Evolutionary conservation across 2,797 vertebrate genomes (phyloP), one percentile per base, ranked within the genome.

Genomic region (Hippocampus kuda): DNA sequence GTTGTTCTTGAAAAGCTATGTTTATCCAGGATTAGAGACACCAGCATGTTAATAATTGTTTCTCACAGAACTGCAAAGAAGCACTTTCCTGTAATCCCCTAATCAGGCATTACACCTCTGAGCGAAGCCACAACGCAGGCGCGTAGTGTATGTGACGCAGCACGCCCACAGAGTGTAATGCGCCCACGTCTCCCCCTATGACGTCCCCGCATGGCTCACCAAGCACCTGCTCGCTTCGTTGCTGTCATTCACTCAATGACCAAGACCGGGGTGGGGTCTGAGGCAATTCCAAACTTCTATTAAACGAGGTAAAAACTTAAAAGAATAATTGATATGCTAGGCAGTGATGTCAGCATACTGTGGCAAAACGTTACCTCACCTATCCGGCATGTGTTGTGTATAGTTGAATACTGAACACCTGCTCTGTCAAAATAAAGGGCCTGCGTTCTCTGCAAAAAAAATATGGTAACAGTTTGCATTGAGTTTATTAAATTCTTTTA

Each of bases 41-140:
- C 91, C 90, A 91, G 91, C 91, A 92, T 92, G 90, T 92, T 93
- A 93, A 92, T 93, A 93, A 93, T 93, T 93, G 91, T 93, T 93
- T 91, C 91, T 91, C 88, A 89, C 89, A 92, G 91, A 93, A 93
- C 90, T 92, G 91, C 87, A 89, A 92, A 91, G 91, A 92, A 92
- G 90, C 89, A 91, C 90, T 91, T 92, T 91, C 88, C 91, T 92
- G 90, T 92, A 93, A 93, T 92, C 91, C 91, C 89, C 91, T 93
- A 93, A 93, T 93, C 91, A 93, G 91, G 90, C 91, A 93, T 93
- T 93, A 92, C 91, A 91, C 91, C 91, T 93, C 91, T 91, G 91
- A 93, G 91, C 90, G 81, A 90, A 89, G 89, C 90, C 88, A 87
- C 86, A 84, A 91, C 87, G 85, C 87, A 87, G 83, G 83, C 88